Evolutionary conservation across 2,113 vertebrate species (phyloP), one percentile per base, ranked within the genome.

Genomic region (Hemibagrus wyckioides): DNA sequence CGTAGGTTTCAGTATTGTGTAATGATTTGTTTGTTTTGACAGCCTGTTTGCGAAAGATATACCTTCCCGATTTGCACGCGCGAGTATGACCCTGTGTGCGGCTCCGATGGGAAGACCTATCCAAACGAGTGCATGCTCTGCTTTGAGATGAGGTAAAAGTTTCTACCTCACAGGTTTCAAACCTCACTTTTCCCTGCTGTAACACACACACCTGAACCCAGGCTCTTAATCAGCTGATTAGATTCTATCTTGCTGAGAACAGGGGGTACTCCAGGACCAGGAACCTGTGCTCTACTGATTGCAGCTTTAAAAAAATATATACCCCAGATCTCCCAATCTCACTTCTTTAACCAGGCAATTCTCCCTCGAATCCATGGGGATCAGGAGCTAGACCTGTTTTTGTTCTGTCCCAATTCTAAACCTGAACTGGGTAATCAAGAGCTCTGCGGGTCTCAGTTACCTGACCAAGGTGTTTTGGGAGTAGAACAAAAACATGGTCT

Each of bases 71-170:
- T 54, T 0, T 92, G 90, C 48, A 59, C 89, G 1, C 39, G 69
- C 14, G 8, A 89, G 1, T 90, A 67, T 48, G 6, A 0, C 0
- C 91, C 91, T 1, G 77, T 92, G 11, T 92, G 92, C 30, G 90
- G 90, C 17, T 84, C 87, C 2, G 41, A 92, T 54, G 90, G 90
- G 21, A n/a, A 7, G 5, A 84, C 54, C 0, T 91, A 92, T 76
- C 0, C 59, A 30, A 92, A 87, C 75, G 87, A 91, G 50, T 92
- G 92, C 52, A 63, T 84, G 81, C 11, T 91, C n/a, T 92, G 91
- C 76, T 3, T 54, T 2, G 17, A 39, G 0, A 89, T 39, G 13
- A 21, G 6, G 92, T 90, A 69, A n/a, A n/a, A 83, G 90, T 87
- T 28, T 33, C 44, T 48, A 48, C 44, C 9, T 23, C 30, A 54